Evolutionary conservation across 2,797 vertebrate genomes (phyloP).

Genomic region (Melanogrammus aeglefinus): DNA sequence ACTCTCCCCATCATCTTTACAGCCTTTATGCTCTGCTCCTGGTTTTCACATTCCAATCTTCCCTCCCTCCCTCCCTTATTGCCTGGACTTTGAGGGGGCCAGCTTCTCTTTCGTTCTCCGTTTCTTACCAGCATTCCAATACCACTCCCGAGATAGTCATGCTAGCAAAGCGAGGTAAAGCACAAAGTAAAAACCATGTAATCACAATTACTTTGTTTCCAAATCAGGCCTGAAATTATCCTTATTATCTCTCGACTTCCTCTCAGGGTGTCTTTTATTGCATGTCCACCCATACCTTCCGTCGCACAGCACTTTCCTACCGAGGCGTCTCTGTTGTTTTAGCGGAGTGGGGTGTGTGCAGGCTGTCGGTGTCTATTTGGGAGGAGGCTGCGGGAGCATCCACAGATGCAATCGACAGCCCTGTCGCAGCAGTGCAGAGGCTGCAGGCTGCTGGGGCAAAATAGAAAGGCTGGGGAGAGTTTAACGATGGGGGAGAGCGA

Average conservation of each 20-base stretch:
- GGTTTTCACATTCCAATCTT: slow-evolving; percentile 17
- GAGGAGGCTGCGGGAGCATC: slow-evolving; percentile 54
- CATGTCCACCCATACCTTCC: slow-evolving; percentile 7
- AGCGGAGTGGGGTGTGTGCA: slow-evolving; percentile 43
- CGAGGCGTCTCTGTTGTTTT: slow-evolving; percentile 52
- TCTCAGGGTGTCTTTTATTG: neutral
- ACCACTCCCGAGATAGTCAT: neutral
- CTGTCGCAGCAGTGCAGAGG: slow-evolving; percentile 50
- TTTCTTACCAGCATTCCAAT: neutral
- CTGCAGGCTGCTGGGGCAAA: slow-evolving; percentile 42
- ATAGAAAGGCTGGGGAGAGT: slow-evolving; percentile 21
- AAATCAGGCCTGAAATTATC: neutral
- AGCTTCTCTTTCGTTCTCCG: neutral
- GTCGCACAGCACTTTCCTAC: slow-evolving; percentile 19
- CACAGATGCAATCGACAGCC: slow-evolving; percentile 62
- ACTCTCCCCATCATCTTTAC: neutral
- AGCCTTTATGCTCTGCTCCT: slow-evolving; percentile 20
- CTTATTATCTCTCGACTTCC: neutral
- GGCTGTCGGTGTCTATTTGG: slow-evolving; percentile 60
- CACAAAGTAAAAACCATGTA: neutral
- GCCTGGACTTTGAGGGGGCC: neutral
- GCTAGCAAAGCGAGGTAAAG: neutral
- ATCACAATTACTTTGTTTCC: slow-evolving; percentile 1
- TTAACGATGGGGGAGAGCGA: slow-evolving; percentile 44
- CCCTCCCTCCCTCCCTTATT: neutral